Conservation (phyloP, 2,113 vertebrate genomes). For the Lepisosteus oculatus region DNA sequence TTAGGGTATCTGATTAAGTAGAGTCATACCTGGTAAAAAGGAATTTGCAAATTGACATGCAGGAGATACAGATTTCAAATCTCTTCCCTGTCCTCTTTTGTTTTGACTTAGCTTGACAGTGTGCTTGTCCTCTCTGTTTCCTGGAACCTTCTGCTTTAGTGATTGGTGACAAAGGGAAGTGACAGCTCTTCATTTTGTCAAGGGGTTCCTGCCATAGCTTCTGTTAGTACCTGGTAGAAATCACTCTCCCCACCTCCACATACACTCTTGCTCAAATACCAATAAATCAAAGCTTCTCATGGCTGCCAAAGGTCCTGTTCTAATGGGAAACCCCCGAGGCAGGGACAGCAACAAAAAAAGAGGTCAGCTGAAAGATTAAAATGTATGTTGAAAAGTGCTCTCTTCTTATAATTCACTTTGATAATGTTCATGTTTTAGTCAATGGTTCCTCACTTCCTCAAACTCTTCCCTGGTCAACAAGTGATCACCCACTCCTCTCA, state of each 20-base stretch:
- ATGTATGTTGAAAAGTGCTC: too few species aligned
- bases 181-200: constrained; percentile 11
- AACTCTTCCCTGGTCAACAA: too few species aligned
- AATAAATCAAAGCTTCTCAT: background rate
- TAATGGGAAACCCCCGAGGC: background rate
- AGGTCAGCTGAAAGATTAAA: too few species aligned
- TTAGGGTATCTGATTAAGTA: background rate
- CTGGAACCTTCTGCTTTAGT: background rate
- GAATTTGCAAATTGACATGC: background rate
- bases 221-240: background rate
- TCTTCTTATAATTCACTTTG: too few species aligned
- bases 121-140: constrained; percentile 8
- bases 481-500: too few species aligned
- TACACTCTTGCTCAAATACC: background rate
- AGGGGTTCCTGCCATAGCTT: constrained; percentile 7
- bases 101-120: constrained; percentile 11
- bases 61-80: background rate
- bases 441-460: too few species aligned
- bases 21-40: background rate
- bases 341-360: background rate
- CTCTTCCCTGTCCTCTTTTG: constrained; percentile 5
- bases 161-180: constrained; percentile 13
- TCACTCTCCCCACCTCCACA: too few species aligned
- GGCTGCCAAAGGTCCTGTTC: background rate
- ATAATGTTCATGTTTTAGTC: too few species aligned